Evolutionary conservation across 2,797 vertebrate species (phyloP).

Genomic region (Cossypha dichroa): DNA sequence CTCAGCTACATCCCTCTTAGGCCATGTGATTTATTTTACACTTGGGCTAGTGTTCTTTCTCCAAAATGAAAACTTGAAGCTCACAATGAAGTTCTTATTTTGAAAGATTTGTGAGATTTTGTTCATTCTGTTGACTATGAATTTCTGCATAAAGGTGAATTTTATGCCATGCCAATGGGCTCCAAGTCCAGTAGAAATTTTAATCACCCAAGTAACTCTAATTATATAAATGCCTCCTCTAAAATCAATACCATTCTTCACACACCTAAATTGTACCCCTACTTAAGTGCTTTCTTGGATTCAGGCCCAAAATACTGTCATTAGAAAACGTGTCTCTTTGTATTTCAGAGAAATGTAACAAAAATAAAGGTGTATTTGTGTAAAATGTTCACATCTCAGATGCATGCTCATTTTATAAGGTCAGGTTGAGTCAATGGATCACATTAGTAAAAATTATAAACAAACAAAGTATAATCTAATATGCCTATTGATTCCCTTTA

Average conservation of each 20-base stretch:
- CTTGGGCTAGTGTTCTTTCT: background rate
- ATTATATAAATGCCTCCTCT: background rate
- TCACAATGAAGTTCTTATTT: background rate
- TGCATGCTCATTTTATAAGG: background rate
- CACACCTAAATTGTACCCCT: background rate
- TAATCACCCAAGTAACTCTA: slow-evolving; percentile 3
- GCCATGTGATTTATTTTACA: background rate
- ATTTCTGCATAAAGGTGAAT: background rate
- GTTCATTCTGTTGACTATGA: background rate
- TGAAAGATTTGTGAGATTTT: background rate
- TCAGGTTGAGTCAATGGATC: background rate
- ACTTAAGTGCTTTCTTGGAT: slow-evolving; percentile 56
- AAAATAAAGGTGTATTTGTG: background rate
- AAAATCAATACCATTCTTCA: slow-evolving; percentile 23
- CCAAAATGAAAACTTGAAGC: background rate
- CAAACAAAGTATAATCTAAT: background rate
- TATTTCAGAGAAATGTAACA: background rate
- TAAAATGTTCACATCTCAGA: background rate
- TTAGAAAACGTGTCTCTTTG: background rate
- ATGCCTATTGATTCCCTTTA: background rate
- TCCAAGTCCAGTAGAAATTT: background rate
- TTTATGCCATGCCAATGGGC: background rate
- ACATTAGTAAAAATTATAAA: background rate
- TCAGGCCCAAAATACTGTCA: background rate
- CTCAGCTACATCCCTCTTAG: background rate